phyloP scores from a whole-genome alignment of 2,113 vertebrate genomes.

The Turdus rufiventris region DNA sequence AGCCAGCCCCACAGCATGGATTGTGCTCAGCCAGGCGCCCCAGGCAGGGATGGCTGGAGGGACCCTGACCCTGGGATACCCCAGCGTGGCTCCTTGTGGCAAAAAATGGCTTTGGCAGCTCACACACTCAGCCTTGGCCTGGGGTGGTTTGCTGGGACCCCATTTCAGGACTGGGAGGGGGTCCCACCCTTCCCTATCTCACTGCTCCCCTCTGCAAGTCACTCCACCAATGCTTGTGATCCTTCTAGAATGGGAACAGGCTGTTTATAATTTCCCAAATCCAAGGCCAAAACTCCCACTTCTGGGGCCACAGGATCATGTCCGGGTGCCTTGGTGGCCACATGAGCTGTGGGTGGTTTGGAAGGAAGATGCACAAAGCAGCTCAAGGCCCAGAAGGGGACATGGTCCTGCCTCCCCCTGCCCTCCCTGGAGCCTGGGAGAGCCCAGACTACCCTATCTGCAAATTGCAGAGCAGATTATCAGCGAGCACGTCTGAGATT shows the following conservation, averaged over 20 bases:
- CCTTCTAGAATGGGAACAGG: not conserved
- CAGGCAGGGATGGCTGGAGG: not conserved
- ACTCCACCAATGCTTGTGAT: not conserved
- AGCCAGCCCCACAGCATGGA: not conserved
- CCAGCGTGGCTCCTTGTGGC: not conserved
- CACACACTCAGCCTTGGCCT: too few species aligned
- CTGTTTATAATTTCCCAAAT: not conserved
- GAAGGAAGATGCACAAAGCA: not conserved
- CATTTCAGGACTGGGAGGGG: not conserved
- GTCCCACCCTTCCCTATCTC: not conserved
- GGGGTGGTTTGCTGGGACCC: not conserved
- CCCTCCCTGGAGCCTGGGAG: not conserved
- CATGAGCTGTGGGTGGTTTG: not conserved
- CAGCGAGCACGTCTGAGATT: not conserved
- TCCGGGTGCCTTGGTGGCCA: not conserved
- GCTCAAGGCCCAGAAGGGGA: not conserved
- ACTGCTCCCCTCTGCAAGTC: not conserved
- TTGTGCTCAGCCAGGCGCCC: not conserved
- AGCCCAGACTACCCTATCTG: not conserved
- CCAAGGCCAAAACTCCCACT: not conserved
- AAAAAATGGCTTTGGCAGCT: not conserved
- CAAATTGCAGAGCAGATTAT: conserved; percentile 37
- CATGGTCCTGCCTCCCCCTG: not conserved
- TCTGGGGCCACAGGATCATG: not conserved
- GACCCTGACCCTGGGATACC: not conserved